phyloP scores from a whole-genome alignment of 2,888 invertebrate species.

The Tiliacea aurago region DNA sequence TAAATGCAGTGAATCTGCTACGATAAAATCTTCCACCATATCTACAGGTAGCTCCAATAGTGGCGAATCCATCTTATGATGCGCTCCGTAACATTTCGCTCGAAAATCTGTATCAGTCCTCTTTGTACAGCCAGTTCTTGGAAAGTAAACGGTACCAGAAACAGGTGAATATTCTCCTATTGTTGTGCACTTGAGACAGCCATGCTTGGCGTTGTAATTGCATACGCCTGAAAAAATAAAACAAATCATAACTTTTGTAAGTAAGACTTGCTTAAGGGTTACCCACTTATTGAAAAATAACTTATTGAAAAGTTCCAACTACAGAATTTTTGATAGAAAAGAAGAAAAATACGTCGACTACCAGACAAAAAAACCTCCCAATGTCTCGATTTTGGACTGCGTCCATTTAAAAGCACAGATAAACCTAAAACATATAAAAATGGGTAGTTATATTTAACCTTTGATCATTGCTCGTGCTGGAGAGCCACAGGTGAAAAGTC shows the following conservation, averaged over 20 bases:
- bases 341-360: neutral
- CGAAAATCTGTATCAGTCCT: neutral
- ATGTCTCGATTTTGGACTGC: neutral
- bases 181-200: conserved; percentile 1
- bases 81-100: neutral
- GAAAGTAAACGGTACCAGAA: neutral
- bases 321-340: neutral
- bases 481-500: neutral
- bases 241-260: neutral
- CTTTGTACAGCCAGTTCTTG: neutral
- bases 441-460: conserved; percentile 4
- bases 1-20: neutral
- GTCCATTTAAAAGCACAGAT: neutral
- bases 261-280: neutral
- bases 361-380: neutral
- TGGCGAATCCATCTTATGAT: neutral
- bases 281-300: no score
- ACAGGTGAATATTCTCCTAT: neutral
- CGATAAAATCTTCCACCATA: neutral
- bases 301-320: neutral
- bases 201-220: conserved; percentile 7
- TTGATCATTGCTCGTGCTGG: neutral
- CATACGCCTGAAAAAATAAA: conserved; percentile 9
- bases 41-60: neutral
- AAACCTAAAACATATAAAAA: neutral